Percentiles rank a stretch among this genome's conserved stretches.
Conservation (phyloP, 2,888 invertebrate species). For the Xestia rhomboidea region DNA sequence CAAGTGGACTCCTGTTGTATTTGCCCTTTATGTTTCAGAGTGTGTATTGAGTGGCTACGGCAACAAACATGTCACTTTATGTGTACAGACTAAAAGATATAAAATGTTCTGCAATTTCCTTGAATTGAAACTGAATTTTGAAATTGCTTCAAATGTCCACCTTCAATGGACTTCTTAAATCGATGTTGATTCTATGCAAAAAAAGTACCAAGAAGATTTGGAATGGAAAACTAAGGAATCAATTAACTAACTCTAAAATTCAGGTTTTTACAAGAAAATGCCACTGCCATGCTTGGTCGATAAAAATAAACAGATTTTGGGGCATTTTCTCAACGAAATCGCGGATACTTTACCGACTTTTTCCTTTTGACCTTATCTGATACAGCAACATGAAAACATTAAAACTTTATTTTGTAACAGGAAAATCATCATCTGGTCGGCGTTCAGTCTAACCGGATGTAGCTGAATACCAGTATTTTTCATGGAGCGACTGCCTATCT, state of each 20-base stretch:
- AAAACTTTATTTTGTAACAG: conserved; percentile 15
- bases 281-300: not conserved
- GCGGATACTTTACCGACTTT: not conserved
- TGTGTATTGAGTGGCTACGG: not conserved
- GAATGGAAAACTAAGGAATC: not conserved
- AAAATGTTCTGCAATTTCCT: not conserved
- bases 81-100: not conserved
- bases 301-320: not conserved
- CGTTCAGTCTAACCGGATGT: not conserved
- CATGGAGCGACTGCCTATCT: not conserved
- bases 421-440: conserved; percentile 2
- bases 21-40: conserved; percentile 20
- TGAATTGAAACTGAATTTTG: not conserved
- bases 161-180: not conserved
- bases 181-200: not conserved
- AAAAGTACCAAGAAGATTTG: not conserved
- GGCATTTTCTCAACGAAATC: not conserved
- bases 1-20: conserved; percentile 40
- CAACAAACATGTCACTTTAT: not conserved
- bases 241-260: not conserved
- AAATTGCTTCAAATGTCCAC: not conserved
- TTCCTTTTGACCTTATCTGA: conserved; percentile 13
- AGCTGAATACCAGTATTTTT: not conserved
- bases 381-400: not conserved
- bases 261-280: not conserved